A percentile compares a stretch with the other conserved stretches of the same genome.
phyloP scores from a whole-genome alignment of 2,888 invertebrate species.

The Lasioglossum lativentre region DNA sequence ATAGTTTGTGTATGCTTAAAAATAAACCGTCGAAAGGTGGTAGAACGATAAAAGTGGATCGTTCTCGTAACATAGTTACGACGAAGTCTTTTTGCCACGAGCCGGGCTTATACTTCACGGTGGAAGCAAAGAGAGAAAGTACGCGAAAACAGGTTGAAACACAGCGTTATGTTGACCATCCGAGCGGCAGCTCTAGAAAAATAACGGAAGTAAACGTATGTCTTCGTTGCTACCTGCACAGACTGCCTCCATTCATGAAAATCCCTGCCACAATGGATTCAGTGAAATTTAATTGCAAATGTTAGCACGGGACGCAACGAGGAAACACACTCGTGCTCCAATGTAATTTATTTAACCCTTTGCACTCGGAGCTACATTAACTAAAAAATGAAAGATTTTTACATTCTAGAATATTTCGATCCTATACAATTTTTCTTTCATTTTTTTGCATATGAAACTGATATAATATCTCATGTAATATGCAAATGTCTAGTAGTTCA shows the following conservation, averaged over 20 bases:
- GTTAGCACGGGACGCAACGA: neutral
- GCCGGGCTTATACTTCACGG: constrained; percentile 26
- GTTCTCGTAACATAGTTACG: constrained; percentile 42
- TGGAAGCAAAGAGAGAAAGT: constrained; percentile 58
- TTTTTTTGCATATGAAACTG: too few species aligned
- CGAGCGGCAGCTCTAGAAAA: constrained; percentile 11
- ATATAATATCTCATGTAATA: too few species aligned
- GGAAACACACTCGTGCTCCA: neutral
- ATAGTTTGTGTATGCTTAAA: neutral
- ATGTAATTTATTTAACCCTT: too few species aligned
- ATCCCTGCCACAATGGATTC: neutral
- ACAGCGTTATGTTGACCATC: constrained; percentile 3
- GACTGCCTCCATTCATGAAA: neutral
- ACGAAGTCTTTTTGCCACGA: constrained; percentile 25
- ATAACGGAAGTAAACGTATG: neutral
- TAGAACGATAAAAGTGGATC: constrained; percentile 36
- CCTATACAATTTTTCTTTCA: too few species aligned
- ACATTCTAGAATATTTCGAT: too few species aligned
- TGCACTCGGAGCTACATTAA: too few species aligned
- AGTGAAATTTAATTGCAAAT: neutral
- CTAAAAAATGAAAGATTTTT: too few species aligned
- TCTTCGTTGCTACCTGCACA: neutral
- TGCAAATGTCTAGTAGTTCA: too few species aligned
- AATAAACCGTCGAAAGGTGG: neutral
- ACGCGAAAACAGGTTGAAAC: constrained; percentile 57